A percentile compares a stretch with the other conserved stretches of the same genome.
These are phyloP conservation scores for Cantharis flavilabris DNA, from an alignment of 2,888 invertebrate genomes.

Conservation along the genomic window DNA sequence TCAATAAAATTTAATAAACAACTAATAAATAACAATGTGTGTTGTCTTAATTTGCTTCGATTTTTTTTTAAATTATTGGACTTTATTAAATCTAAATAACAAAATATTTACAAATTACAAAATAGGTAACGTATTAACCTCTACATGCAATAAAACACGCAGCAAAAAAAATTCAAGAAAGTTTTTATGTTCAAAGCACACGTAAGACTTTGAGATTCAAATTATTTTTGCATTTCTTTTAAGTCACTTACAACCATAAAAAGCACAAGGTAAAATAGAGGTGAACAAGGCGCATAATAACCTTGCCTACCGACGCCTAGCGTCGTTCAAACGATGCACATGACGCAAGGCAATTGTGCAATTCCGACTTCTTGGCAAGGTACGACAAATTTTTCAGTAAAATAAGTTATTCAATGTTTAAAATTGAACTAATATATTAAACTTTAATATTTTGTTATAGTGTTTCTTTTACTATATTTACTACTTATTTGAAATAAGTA, in stretches of 20 bases:
- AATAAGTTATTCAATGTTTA: not conserved
- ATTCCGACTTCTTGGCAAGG: conserved; percentile 9
- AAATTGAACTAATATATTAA: not conserved
- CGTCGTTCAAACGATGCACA: conserved; percentile 15
- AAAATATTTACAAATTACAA: conserved; percentile 23
- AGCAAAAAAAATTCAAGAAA: conserved; percentile 16
- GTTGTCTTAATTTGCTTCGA: not conserved
- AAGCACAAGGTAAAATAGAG: conserved; percentile 25
- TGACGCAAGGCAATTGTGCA: conserved; percentile 14
- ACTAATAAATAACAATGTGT: not conserved
- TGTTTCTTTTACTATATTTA: not conserved
- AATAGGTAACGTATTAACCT: not conserved
- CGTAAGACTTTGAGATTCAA: conserved; percentile 29
- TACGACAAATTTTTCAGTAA: conserved; percentile 4
- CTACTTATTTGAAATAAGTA: no score
- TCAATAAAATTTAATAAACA: not conserved
- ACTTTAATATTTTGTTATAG: not conserved
- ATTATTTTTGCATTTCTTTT: conserved; percentile 29
- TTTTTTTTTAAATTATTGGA: not conserved
- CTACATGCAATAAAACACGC: not conserved
- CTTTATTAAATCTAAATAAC: conserved; percentile 17
- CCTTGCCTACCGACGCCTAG: conserved; percentile 17
- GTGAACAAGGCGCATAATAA: conserved; percentile 23
- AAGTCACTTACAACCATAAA: conserved; percentile 22
- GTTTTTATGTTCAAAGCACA: conserved; percentile 27